A percentile compares a stretch with the other conserved stretches of the same genome.
Evolutionary conservation across 2,113 vertebrate species (phyloP).

Genomic region (Labeo catla): DNA sequence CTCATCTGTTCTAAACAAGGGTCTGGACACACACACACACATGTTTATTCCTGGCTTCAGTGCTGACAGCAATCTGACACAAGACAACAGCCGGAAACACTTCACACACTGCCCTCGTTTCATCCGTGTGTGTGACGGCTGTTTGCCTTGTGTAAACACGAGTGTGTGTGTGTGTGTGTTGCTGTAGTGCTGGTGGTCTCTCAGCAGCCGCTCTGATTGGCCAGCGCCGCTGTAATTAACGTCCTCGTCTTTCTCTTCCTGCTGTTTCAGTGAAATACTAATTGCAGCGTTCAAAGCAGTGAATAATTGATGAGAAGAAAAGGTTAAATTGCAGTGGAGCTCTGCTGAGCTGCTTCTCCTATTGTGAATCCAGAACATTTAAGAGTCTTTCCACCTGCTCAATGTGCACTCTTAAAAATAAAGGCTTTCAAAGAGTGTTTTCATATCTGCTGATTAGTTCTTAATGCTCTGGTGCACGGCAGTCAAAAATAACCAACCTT

Average conservation of each 20-base stretch:
- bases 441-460: no score
- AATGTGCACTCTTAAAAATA: not conserved
- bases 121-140: slow-evolving; percentile 24
- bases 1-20: not conserved
- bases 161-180: slow-evolving; percentile 14
- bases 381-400: no score
- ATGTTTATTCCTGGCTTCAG: slow-evolving; percentile 57
- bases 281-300: slow-evolving; percentile 26
- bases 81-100: slow-evolving; percentile 65
- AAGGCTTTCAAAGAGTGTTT: no score
- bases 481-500: no score
- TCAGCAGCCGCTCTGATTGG: not conserved
- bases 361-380: not conserved
- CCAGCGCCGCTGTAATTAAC: slow-evolving; percentile 49
- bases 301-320: slow-evolving; percentile 45
- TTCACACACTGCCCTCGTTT: slow-evolving; percentile 42
- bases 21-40: not conserved
- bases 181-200: slow-evolving; percentile 6
- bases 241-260: not conserved
- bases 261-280: slow-evolving; percentile 32
- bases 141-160: slow-evolving; percentile 7
- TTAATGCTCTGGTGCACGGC: no score
- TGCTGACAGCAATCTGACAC: slow-evolving; percentile 69
- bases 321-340: slow-evolving; percentile 39
- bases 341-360: not conserved